Conservation (phyloP, 1,140 invertebrate genomes). For the Mizuhopecten yessoensis region DNA sequence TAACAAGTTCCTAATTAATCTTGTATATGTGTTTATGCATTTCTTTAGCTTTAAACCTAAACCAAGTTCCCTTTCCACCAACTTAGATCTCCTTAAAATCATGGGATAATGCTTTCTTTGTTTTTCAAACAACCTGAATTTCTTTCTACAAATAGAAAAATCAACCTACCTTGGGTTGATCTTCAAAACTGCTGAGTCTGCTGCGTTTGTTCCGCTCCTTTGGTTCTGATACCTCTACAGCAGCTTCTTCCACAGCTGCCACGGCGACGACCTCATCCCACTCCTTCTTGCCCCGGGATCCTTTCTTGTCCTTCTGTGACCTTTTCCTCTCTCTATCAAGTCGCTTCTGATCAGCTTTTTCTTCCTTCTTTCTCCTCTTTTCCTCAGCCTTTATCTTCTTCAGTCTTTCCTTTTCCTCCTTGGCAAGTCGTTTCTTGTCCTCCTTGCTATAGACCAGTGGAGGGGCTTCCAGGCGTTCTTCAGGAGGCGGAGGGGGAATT, state of each 20-base stretch:
- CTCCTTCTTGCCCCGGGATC: neutral
- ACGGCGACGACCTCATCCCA: neutral
- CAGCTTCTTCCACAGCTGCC: neutral
- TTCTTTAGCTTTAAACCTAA: too few relatives aligned
- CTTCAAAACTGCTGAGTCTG: slow-evolving; percentile 15
- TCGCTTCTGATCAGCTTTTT: neutral
- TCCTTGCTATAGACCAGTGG: neutral
- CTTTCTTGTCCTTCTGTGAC: slow-evolving; percentile 17
- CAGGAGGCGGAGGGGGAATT: neutral
- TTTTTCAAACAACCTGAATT: too few relatives aligned
- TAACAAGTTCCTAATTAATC: too few relatives aligned
- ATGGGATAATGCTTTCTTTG: too few relatives aligned
- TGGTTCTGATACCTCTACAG: neutral
- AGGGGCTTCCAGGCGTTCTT: neutral
- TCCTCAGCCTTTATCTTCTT: slow-evolving; percentile 15
- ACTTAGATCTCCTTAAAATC: too few relatives aligned
- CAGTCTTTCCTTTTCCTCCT: neutral
- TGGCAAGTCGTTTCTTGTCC: neutral
- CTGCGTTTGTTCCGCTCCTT: neutral
- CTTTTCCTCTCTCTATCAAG: neutral
- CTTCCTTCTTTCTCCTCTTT: slow-evolving; percentile 32
- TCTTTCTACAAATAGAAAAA: neutral
- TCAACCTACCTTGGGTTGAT: neutral
- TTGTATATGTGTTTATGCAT: too few relatives aligned
- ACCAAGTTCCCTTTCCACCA: too few relatives aligned